phyloP scores from a whole-genome alignment of 1,140 invertebrate species.

The Trissolcus basalis region DNA sequence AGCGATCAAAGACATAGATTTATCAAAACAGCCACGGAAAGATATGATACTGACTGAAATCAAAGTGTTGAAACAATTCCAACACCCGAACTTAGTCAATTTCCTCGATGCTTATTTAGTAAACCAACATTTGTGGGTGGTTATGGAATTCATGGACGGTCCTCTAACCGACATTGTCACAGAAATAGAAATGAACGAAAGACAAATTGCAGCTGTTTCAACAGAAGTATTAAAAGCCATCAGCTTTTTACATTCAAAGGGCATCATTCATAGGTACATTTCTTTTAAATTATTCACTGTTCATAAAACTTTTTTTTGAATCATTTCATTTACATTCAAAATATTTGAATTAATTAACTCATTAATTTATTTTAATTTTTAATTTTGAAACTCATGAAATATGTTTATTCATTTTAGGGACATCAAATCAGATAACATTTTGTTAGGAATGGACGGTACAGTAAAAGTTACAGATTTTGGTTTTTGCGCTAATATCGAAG shows the following conservation, averaged over 20 bases:
- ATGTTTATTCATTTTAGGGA: conserved; percentile 78
- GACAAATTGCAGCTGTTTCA: conserved; percentile 96
- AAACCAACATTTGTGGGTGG: conserved; percentile 93
- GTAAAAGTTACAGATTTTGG: conserved; percentile 99
- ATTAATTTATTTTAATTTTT: no score
- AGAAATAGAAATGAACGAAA: conserved; percentile 97
- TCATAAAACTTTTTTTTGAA: no score
- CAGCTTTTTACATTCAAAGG: conserved; percentile 92
- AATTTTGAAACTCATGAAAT: conserved; percentile 1
- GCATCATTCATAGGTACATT: conserved; percentile 88
- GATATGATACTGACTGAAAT: conserved; percentile 97
- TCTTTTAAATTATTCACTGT: no score
- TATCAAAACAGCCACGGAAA: conserved; percentile 94
- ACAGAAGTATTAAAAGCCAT: conserved; percentile 94
- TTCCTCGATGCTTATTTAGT: conserved; percentile 94
- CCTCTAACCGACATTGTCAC: conserved; percentile 98
- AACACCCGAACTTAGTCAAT: conserved; percentile 98
- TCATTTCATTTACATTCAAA: no score
- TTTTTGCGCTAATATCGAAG: conserved; percentile 93
- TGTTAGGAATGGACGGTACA: conserved; percentile 96
- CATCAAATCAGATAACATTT: conserved; percentile 97
- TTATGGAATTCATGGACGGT: conserved; percentile 97
- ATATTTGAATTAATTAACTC: no score
- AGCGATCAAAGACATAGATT: conserved; percentile 97
- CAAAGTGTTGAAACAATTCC: conserved; percentile 92